Evolutionary conservation across 1,140 invertebrate genomes (phyloP), one percentile per base, ranked within the genome.

Genomic region (Drosophila erecta): DNA sequence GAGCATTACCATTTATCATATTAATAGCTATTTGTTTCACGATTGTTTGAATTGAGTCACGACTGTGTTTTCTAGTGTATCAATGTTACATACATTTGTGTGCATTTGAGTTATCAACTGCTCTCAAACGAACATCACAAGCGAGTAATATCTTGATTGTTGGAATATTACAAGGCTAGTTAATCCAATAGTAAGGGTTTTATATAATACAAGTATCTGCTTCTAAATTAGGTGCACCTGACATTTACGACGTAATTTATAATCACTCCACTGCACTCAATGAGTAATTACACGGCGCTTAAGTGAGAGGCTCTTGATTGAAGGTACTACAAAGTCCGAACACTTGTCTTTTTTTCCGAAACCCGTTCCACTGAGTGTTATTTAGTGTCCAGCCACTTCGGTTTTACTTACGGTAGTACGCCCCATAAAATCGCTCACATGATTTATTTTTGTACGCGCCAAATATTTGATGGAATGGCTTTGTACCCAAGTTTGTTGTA

Each of bases 171-270:
- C 17, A 33, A 61, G 37, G 1, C 15, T n/a, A 17, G 11, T 41
- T 22, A 62, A 65, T 62, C 43, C 10, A 14, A n/a, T 22, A 15
- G 10, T 11, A 14, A 12, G 5, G 37, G 27, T 4, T 38, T 70
- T 47, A 46, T 53, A 40, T 46, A 55, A 70, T 27, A 10, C 5
- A 22, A 35, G 17, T 44, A 15, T 30, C n/a, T 27, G 17, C 12
- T 37, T 14, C n/a, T 20, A 37, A 43, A 37, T 37, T 65, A 37
- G 66, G n/a, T 8, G 15, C 64, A 66, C 43, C 40, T 40, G 5
- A 40, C 50, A 35, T 20, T 69, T 70, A 57, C 64, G 43, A 57
- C 66, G 66, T 56, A 56, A 49, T 70, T 70, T 55, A 46, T 54
- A 43, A 67, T 43, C 46, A 15, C 14, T 67, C 7, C 7, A 15